Conservation (phyloP, 1,140 invertebrate species). For the Drosophila murphyi region DNA sequence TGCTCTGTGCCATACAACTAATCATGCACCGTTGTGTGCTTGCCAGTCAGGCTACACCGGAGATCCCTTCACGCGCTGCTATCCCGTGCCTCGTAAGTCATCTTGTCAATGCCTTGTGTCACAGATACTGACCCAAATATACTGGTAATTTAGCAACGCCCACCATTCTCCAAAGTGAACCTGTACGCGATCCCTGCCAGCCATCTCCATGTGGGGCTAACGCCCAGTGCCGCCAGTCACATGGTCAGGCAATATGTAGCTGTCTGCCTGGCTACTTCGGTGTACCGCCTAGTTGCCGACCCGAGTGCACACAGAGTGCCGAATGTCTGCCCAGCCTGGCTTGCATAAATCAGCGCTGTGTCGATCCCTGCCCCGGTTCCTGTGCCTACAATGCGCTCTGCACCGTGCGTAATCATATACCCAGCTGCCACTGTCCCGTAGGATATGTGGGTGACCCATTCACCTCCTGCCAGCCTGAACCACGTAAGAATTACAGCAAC, state of each 20-base stretch:
- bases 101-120: not conserved
- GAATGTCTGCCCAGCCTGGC: constrained; percentile 86
- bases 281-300: constrained; percentile 86
- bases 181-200: constrained; percentile 86
- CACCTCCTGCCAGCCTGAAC: constrained; percentile 58
- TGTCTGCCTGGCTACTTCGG: constrained; percentile 86
- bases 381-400: constrained; percentile 89
- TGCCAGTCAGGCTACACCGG: constrained; percentile 87
- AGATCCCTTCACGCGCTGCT: constrained; percentile 88
- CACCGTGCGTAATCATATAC: constrained; percentile 87
- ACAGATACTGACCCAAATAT: constrained; percentile 4
- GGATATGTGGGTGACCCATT: constrained; percentile 90
- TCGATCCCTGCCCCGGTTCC: constrained; percentile 86
- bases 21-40: constrained; percentile 87
- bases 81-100: constrained; percentile 86
- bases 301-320: constrained; percentile 87
- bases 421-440: constrained; percentile 88
- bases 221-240: constrained; percentile 57
- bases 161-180: constrained; percentile 83
- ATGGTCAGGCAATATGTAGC: constrained; percentile 84
- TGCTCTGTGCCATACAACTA: constrained; percentile 86
- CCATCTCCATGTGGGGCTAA: constrained; percentile 84
- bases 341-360: constrained; percentile 86
- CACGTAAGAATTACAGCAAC: constrained; percentile 83
- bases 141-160: constrained; percentile 84